Evolutionary conservation across 2,888 invertebrate genomes (phyloP).

Genomic region (Cactoblastis cactorum): DNA sequence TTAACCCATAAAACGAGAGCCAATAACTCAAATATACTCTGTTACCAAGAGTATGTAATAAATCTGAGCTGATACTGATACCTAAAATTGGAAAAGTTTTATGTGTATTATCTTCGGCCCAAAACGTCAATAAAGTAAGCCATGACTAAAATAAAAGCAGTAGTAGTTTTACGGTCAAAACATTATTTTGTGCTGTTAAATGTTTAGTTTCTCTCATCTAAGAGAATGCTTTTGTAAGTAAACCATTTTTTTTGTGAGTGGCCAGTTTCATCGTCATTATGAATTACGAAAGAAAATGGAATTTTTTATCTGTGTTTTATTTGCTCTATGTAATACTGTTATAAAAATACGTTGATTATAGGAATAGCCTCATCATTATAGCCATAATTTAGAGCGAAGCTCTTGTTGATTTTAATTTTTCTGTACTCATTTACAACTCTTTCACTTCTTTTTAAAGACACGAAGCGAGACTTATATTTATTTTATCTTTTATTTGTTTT

Average conservation of each 20-base stretch:
- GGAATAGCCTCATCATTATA: too few relatives aligned
- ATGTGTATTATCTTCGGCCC: constrained; percentile 25
- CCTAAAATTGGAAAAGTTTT: constrained; percentile 27
- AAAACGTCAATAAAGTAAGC: constrained; percentile 23
- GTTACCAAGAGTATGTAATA: constrained; percentile 24
- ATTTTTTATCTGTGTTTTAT: too few relatives aligned
- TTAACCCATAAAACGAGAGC: background rate
- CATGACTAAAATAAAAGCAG: constrained; percentile 19
- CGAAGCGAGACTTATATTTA: too few relatives aligned
- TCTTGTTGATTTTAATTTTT: too few relatives aligned
- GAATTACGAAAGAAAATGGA: too few relatives aligned
- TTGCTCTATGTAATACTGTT: too few relatives aligned
- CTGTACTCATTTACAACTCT: too few relatives aligned
- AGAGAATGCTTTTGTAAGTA: constrained; percentile 2
- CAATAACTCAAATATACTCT: background rate
- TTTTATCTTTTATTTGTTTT: too few relatives aligned
- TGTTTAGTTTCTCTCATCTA: constrained; percentile 2
- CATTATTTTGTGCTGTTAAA: constrained; percentile 16
- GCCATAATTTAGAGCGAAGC: too few relatives aligned
- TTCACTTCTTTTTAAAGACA: too few relatives aligned
- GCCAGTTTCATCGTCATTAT: background rate
- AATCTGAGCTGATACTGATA: constrained; percentile 21
- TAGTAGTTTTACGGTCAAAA: constrained; percentile 22
- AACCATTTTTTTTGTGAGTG: background rate
- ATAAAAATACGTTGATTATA: too few relatives aligned